A percentile compares a stretch with the other conserved stretches of the same genome.
Conservation (phyloP, 2,797 vertebrate genomes). For the Cygnus olor region DNA sequence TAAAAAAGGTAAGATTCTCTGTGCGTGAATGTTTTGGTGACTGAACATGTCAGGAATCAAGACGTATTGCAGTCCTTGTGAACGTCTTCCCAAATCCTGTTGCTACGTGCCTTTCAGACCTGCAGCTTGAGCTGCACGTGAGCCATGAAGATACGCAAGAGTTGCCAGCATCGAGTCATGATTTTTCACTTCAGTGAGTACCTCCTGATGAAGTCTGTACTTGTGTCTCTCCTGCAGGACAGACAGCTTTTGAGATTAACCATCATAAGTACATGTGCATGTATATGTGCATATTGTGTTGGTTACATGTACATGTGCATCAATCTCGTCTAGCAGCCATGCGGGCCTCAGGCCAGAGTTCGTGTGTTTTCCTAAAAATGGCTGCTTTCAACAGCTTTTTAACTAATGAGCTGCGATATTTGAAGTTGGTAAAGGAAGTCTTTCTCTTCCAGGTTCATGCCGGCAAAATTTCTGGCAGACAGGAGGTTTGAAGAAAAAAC, state of each 20-base stretch:
- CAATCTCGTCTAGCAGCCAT: background rate
- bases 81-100: background rate
- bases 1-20: background rate
- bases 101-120: background rate
- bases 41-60: background rate
- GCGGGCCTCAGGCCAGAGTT: background rate
- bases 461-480: background rate
- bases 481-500: background rate
- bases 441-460: background rate
- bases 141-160: background rate
- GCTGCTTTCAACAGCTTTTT: background rate
- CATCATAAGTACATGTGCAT: accelerated
- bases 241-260: background rate
- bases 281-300: accelerated
- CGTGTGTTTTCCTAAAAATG: background rate
- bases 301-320: accelerated
- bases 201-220: background rate
- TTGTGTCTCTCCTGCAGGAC: background rate
- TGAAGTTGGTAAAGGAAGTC: background rate
- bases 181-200: slow-evolving; percentile 5
- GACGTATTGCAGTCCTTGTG: background rate
- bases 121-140: accelerated
- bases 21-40: background rate
- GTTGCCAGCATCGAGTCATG: background rate
- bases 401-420: background rate